These are phyloP conservation scores for Amazona ochrocephala DNA, from an alignment of 2,797 vertebrate species.

Conservation along the genomic window DNA sequence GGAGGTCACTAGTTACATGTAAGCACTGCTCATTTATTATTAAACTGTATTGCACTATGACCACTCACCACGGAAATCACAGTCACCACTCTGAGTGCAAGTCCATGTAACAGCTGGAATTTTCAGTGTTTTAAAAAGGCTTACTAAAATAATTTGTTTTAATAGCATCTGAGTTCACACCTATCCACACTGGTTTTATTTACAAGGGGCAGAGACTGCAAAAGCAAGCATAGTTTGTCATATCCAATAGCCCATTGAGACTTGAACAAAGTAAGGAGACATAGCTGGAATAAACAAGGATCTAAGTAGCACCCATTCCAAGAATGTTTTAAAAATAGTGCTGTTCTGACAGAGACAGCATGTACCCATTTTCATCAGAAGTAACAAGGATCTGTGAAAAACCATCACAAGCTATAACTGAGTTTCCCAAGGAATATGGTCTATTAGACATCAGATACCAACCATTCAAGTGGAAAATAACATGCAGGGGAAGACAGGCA, in stretches of 20 bases:
- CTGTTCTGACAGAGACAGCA: conserved; percentile 8
- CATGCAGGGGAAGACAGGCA: background rate
- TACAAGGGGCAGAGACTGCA: background rate
- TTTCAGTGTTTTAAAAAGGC: background rate
- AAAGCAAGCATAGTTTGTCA: background rate
- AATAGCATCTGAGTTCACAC: background rate
- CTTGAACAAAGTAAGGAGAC: background rate
- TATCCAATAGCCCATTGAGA: background rate
- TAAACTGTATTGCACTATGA: background rate
- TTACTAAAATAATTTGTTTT: background rate
- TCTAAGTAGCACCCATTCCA: background rate
- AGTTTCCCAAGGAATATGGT: background rate
- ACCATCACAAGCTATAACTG: background rate
- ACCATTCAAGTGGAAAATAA: background rate
- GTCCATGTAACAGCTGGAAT: background rate
- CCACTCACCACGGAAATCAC: background rate
- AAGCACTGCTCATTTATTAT: background rate
- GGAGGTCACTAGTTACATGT: background rate
- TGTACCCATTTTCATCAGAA: background rate
- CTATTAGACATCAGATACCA: background rate
- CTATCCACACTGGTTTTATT: background rate
- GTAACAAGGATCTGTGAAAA: background rate
- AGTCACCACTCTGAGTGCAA: background rate
- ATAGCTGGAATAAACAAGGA: conserved; percentile 8
- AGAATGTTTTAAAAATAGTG: conserved; percentile 11